phyloP scores from a whole-genome alignment of 2,888 invertebrate species.

The Metalampra italica region DNA sequence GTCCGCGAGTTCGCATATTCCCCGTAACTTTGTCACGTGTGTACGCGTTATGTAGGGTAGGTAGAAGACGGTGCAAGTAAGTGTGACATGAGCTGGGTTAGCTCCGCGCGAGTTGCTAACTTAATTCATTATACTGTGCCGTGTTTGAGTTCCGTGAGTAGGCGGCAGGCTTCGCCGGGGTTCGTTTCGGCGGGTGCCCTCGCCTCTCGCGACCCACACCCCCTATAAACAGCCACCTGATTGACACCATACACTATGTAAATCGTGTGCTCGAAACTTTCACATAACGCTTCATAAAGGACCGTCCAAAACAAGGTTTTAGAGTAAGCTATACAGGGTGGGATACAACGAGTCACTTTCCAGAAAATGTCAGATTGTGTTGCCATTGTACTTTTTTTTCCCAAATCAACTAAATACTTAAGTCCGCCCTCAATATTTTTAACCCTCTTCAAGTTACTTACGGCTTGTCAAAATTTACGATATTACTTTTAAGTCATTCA shows the following conservation, averaged over 20 bases:
- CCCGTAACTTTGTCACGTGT: conserved; percentile 1
- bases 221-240: conserved; percentile 53
- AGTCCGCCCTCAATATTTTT: no score
- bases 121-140: conserved; percentile 72
- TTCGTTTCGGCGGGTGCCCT: conserved; percentile 38
- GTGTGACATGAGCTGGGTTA: conserved; percentile 52
- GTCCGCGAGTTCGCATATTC: background rate
- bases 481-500: no score
- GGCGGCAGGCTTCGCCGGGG: conserved; percentile 11
- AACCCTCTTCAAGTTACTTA: no score
- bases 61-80: conserved; percentile 33
- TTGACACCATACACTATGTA: conserved; percentile 57
- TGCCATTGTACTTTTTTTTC: no score
- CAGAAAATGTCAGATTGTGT: no score
- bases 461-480: no score
- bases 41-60: background rate
- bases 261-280: conserved; percentile 30
- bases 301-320: background rate
- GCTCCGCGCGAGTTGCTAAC: conserved; percentile 60
- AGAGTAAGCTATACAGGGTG: background rate
- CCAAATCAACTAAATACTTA: no score
- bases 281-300: background rate
- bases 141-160: conserved; percentile 65
- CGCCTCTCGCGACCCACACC: conserved; percentile 21
- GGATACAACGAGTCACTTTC: no score